Conservation (phyloP, 2,888 invertebrate species). For the Sphaerophoria taeniata region DNA sequence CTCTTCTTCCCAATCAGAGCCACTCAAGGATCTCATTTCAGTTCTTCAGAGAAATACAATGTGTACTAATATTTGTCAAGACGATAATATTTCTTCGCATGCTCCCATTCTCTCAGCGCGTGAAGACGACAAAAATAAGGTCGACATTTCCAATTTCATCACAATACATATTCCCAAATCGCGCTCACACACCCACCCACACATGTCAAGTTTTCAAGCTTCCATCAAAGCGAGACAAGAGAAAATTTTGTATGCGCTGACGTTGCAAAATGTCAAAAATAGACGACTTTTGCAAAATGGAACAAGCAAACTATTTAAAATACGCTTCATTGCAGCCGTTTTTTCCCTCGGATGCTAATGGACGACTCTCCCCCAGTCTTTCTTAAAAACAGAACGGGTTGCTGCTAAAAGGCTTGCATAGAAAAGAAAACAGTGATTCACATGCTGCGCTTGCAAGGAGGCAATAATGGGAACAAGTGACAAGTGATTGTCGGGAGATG, state of each 20-base stretch:
- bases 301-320: conserved; percentile 67
- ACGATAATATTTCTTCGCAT: conserved; percentile 28
- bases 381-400: conserved; percentile 13
- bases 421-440: conserved; percentile 22
- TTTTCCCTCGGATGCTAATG: neutral
- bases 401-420: neutral
- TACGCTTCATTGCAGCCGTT: conserved; percentile 19
- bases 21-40: conserved; percentile 27
- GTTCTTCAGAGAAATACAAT: conserved; percentile 34
- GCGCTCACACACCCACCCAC: conserved; percentile 11
- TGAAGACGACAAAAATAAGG: conserved; percentile 58
- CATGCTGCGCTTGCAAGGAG: conserved; percentile 51
- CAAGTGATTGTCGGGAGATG: conserved; percentile 61
- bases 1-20: conserved; percentile 44
- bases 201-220: conserved; percentile 43
- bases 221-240: conserved; percentile 61
- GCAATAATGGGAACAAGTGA: conserved; percentile 73
- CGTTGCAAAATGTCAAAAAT: conserved; percentile 28
- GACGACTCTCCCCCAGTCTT: neutral
- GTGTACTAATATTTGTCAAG: conserved; percentile 67
- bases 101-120: conserved; percentile 19
- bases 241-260: conserved; percentile 56
- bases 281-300: conserved; percentile 52
- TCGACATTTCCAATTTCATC: conserved; percentile 68
- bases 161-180: conserved; percentile 19